These are phyloP conservation scores for Sardinella longiceps DNA, from an alignment of 2,797 vertebrate genomes.

Conservation along the genomic window DNA sequence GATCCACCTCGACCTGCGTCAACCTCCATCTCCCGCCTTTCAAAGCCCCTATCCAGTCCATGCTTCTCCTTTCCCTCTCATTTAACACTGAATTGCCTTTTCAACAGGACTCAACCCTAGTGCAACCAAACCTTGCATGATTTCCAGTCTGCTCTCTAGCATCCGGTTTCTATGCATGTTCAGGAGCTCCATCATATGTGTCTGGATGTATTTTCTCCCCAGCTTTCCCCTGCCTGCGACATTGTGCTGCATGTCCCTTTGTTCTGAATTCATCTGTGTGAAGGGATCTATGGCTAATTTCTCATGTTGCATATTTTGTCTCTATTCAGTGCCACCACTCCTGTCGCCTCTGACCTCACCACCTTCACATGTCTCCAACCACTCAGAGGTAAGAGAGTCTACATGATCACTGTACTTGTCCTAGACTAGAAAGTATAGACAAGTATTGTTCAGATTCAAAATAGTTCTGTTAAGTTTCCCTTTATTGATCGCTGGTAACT, in stretches of 20 bases:
- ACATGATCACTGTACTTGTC: not conserved
- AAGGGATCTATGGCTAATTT: not conserved
- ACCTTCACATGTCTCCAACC: not conserved
- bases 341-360: not conserved
- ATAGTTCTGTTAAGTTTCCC: not conserved
- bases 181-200: not conserved
- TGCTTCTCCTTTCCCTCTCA: not conserved
- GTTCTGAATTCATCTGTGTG: not conserved
- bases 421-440: not conserved
- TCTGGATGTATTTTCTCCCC: not conserved
- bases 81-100: not conserved
- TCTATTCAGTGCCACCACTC: not conserved
- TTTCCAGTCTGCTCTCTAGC: slow-evolving; percentile 29
- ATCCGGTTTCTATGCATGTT: not conserved
- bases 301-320: not conserved
- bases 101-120: slow-evolving; percentile 26
- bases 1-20: not conserved
- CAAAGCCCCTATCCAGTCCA: not conserved
- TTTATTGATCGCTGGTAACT: too few species aligned
- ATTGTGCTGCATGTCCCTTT: not conserved
- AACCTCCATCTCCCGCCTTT: not conserved
- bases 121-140: not conserved
- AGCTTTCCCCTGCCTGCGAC: not conserved
- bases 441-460: too few species aligned
- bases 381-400: not conserved